phyloP scores from a whole-genome alignment of 2,113 vertebrate species.

The Setophaga kirtlandii region DNA sequence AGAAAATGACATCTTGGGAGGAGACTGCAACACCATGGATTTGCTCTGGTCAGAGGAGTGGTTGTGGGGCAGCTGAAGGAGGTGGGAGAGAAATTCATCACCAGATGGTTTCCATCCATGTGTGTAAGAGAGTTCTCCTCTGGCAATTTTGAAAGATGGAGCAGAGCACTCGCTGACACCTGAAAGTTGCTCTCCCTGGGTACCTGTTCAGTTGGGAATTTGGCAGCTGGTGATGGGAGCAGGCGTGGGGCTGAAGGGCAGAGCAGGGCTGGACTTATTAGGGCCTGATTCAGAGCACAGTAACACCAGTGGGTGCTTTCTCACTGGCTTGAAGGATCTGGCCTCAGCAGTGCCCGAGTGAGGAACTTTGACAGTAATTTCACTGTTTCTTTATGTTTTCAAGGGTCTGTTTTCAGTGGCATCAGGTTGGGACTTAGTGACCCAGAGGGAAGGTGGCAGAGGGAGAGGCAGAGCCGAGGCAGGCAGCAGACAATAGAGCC shows the following conservation, averaged over 20 bases:
- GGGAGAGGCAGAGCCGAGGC: background rate
- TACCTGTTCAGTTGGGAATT: background rate
- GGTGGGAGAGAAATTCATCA: background rate
- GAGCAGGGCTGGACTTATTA: background rate
- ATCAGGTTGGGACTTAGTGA: background rate
- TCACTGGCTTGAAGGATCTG: background rate
- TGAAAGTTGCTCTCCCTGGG: background rate
- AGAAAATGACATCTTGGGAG: background rate
- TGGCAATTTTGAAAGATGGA: fast-evolving
- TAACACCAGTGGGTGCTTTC: background rate
- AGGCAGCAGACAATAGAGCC: background rate
- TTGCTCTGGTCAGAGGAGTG: background rate
- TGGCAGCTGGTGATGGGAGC: background rate
- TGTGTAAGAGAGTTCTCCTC: background rate
- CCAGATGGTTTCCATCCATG: background rate
- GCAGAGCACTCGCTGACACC: background rate
- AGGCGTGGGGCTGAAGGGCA: background rate
- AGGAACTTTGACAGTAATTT: background rate
- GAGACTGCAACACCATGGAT: background rate
- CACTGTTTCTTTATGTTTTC: background rate
- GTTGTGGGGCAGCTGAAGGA: background rate
- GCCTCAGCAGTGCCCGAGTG: background rate
- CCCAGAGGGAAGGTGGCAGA: background rate
- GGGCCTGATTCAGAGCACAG: background rate
- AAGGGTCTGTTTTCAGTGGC: background rate